Conservation (phyloP, 2,113 vertebrate genomes). For the Mugil cephalus region DNA sequence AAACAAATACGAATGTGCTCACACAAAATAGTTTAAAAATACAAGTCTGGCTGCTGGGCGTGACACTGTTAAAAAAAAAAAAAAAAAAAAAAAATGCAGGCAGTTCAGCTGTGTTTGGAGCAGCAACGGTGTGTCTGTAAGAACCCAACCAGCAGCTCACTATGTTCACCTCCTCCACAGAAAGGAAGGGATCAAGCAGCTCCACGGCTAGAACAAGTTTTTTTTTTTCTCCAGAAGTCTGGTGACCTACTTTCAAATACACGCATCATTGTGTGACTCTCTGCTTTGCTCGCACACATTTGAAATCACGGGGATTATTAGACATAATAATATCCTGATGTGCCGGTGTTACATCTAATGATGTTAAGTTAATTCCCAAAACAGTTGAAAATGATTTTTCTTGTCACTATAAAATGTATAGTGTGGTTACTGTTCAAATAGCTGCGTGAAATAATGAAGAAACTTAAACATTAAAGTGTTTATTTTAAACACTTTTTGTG, state of each 20-base stretch:
- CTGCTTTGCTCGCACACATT: not conserved
- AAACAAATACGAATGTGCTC: not conserved
- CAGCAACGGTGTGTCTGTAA: not conserved
- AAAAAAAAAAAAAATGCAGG: no score
- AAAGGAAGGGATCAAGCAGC: conserved; percentile 36
- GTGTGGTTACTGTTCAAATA: no score
- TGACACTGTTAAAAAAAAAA: not conserved
- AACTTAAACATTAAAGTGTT: not conserved
- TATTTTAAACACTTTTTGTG: not conserved
- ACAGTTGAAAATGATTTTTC: not conserved
- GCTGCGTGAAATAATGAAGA: no score
- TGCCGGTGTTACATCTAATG: not conserved
- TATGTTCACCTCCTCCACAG: conserved; percentile 17
- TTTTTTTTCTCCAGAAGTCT: not conserved
- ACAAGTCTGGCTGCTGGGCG: not conserved
- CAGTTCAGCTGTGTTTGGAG: not conserved
- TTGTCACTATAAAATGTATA: no score
- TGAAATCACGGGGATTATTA: not conserved
- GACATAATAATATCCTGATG: not conserved
- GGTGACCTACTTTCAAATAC: conserved; percentile 57
- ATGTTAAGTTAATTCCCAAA: not conserved
- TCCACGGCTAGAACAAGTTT: conserved; percentile 17
- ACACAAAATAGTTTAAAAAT: no score
- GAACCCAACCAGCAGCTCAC: not conserved
- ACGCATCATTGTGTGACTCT: not conserved